Evolutionary conservation across 2,888 invertebrate species (phyloP), one percentile per base, ranked within the genome.

Genomic region (Rhagonycha lutea): DNA sequence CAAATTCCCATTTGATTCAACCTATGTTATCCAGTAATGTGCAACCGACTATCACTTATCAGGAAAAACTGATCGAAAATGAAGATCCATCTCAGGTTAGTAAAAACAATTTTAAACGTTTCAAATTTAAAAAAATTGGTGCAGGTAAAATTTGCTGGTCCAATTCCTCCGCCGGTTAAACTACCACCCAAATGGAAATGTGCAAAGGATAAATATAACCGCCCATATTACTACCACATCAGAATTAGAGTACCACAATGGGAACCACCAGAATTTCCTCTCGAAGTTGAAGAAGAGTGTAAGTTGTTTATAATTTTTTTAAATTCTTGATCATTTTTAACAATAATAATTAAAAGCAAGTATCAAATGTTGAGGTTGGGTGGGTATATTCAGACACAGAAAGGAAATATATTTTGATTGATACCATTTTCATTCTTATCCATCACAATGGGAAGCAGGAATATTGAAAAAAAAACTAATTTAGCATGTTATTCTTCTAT

Each of bases 151-250:
- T 88, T 88, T 80, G 83, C 86, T 80, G 88, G 87, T 9, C 87
- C 87, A 0, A 87, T 87, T 73, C 88, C 87, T 12, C 88, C 91
- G 0, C 89, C 90, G 0, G 89, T 90, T 29, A 91, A 93, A 81
- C 88, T 98, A 75, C 96, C 97, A 0, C 94, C 94, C 0, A 92
- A 94, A 84, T 99, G 98, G 98, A 95, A 95, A 83, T 94, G 93
- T 82, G 94, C 96, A 0, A 90, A 91, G 78, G 97, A 98, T 85
- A 88, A 91, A 3, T 93, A 94, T 72, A 98, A 98, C 0, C 91
- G 96, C 79, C 91, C 93, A 0, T 98, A 98, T 88, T 99, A 97
- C 89, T 99, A 98, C 88, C 97, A 98, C 86, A 89, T 93, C 1
- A 94, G 93, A 86, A 90, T 93, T 69, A 89, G 95, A 8, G 90